phyloP scores from a whole-genome alignment of 2,113 vertebrate genomes.

The Nibea coibor region DNA sequence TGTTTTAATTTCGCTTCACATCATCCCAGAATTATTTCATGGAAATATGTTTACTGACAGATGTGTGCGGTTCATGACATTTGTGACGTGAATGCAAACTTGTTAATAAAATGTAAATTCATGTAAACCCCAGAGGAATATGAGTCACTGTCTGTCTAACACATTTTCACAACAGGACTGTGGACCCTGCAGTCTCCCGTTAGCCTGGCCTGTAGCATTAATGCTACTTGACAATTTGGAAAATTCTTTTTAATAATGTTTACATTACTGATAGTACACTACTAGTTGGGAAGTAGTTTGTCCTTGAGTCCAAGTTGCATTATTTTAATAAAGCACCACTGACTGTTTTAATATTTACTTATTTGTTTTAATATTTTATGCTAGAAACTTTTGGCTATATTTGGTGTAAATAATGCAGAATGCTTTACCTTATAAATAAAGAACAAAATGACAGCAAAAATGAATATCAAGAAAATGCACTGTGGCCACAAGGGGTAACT shows the following conservation, averaged over 20 bases:
- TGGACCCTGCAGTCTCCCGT: neutral
- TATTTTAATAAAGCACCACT: neutral
- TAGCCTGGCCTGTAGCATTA: too few relatives aligned
- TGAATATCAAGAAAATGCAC: neutral
- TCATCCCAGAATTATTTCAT: neutral
- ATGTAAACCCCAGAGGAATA: neutral
- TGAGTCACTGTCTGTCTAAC: neutral
- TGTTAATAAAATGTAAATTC: neutral
- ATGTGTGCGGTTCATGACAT: neutral
- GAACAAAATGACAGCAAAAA: neutral
- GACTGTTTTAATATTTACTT: too few relatives aligned
- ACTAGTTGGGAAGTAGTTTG: too few relatives aligned
- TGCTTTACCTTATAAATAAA: neutral
- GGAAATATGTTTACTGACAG: neutral
- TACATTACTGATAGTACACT: too few relatives aligned
- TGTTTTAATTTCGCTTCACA: neutral
- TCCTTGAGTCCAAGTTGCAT: neutral
- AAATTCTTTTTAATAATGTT: too few relatives aligned
- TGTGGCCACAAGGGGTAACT: constrained; percentile 1
- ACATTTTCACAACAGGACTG: constrained; percentile 6
- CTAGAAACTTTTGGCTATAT: neutral
- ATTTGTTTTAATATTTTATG: neutral
- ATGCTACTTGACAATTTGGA: too few relatives aligned
- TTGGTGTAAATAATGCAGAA: neutral
- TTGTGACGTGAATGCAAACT: neutral